A percentile compares a stretch with the other conserved stretches of the same genome.
phyloP scores from a whole-genome alignment of 2,888 invertebrate species.

The Zelleria hepariella region DNA sequence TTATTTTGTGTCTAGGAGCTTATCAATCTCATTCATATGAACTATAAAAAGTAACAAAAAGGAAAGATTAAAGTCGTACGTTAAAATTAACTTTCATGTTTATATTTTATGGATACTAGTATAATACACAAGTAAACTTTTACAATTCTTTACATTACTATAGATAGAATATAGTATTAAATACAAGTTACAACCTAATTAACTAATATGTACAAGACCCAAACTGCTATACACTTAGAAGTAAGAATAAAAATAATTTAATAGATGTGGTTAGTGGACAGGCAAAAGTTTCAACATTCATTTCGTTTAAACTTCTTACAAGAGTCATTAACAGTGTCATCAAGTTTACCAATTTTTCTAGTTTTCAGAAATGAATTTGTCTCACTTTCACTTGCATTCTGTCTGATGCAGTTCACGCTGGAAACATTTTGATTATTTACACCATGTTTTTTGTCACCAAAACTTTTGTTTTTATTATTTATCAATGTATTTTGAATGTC shows the following conservation, averaged over 20 bases:
- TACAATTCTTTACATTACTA: slow-evolving; percentile 54
- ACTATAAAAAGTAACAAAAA: slow-evolving; percentile 26
- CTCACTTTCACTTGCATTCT: slow-evolving; percentile 58
- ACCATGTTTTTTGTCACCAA: slow-evolving; percentile 66
- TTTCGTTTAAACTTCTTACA: slow-evolving; percentile 64
- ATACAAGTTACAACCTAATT: slow-evolving; percentile 51
- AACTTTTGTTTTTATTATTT: slow-evolving; percentile 62
- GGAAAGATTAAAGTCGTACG: slow-evolving; percentile 25
- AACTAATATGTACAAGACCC: slow-evolving; percentile 65
- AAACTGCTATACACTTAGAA: slow-evolving; percentile 51
- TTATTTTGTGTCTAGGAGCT: slow-evolving; percentile 25
- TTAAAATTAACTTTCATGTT: slow-evolving; percentile 34
- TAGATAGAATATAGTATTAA: slow-evolving; percentile 65
- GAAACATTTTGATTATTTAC: slow-evolving; percentile 65
- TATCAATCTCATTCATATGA: slow-evolving; percentile 21
- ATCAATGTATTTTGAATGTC: slow-evolving; percentile 66
- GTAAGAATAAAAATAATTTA: slow-evolving; percentile 57
- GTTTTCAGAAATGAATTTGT: slow-evolving; percentile 54
- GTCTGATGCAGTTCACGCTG: slow-evolving; percentile 58
- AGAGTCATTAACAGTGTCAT: slow-evolving; percentile 53
- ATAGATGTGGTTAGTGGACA: slow-evolving; percentile 48
- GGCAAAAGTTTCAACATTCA: slow-evolving; percentile 53
- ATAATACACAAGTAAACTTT: slow-evolving; percentile 58
- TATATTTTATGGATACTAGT: slow-evolving; percentile 59
- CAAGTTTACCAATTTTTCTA: slow-evolving; percentile 55